Conservation (phyloP, 1,140 invertebrate species). For the Drosophila insularis region DNA sequence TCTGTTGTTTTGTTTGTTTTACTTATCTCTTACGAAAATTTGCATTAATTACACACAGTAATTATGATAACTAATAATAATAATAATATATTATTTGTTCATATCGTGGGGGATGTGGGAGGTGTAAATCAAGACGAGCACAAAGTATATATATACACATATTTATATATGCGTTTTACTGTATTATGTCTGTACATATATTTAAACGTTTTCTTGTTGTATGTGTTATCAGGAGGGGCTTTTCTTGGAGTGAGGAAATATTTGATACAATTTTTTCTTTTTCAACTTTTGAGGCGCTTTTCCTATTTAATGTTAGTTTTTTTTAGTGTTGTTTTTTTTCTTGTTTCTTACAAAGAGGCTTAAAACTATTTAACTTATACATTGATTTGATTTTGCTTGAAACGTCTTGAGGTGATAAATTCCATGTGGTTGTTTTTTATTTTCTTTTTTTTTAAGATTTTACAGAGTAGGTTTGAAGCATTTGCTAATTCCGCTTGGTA, state of each 20-base stretch:
- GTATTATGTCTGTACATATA: constrained; percentile 23
- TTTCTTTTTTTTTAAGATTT: constrained; percentile 2
- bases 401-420: constrained; percentile 76
- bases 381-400: constrained; percentile 75
- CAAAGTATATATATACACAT: constrained; percentile 36
- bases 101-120: constrained; percentile 20
- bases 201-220: constrained; percentile 19
- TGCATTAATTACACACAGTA: constrained; percentile 75
- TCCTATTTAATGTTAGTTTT: constrained; percentile 50
- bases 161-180: constrained; percentile 2
- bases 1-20: constrained; percentile 21
- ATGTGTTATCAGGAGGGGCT: neutral
- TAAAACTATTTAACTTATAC: constrained; percentile 81
- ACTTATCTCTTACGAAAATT: constrained; percentile 60
- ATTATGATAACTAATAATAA: constrained; percentile 65
- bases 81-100: constrained; percentile 71
- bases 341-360: constrained; percentile 42
- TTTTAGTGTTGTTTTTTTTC: constrained; percentile 31
- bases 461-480: neutral
- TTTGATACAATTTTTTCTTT: constrained; percentile 54
- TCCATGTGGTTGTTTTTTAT: constrained; percentile 53
- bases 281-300: constrained; percentile 22
- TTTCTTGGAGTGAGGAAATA: constrained; percentile 18
- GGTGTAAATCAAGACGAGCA: constrained; percentile 67
- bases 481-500: neutral